Conservation (phyloP, 2,797 vertebrate species). For the Cottoperca gobio region DNA sequence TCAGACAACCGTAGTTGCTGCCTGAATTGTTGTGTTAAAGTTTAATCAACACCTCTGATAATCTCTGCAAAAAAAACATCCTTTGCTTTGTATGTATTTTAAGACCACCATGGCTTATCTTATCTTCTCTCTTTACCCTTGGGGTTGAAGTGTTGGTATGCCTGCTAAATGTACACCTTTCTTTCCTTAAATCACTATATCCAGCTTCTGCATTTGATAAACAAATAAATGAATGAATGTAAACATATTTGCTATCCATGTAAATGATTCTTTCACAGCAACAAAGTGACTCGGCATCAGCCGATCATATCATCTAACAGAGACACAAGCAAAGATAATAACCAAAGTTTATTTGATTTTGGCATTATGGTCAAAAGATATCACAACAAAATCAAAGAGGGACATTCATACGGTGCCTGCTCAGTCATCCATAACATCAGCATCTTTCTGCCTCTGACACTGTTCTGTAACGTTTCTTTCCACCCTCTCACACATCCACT, state of each 20-base stretch:
- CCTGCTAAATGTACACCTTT: constrained; percentile 12
- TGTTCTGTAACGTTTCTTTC: constrained; percentile 56
- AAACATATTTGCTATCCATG: background rate
- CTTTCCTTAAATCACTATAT: constrained; percentile 44
- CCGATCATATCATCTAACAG: background rate
- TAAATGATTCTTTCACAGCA: background rate
- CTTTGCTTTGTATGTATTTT: background rate
- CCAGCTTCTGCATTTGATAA: constrained; percentile 50
- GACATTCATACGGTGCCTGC: constrained; percentile 45
- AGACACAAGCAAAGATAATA: constrained; percentile 56
- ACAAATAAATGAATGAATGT: constrained; percentile 59
- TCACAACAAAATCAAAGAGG: constrained; percentile 69
- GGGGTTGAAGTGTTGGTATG: constrained; percentile 4
- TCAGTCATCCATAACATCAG: constrained; percentile 51
- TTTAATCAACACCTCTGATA: constrained; percentile 15
- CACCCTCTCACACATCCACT: constrained; percentile 32
- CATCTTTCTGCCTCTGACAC: constrained; percentile 53
- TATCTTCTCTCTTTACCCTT: background rate
- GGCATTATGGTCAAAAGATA: constrained; percentile 73
- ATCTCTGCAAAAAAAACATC: background rate
- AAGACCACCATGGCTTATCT: background rate
- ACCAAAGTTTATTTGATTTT: constrained; percentile 82
- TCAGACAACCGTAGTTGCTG: background rate
- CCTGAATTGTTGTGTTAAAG: background rate
- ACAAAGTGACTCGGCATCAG: background rate